A percentile compares a stretch with the other conserved stretches of the same genome.
Conservation (phyloP, 2,888 invertebrate genomes). For the Phymatocera aterrima region DNA sequence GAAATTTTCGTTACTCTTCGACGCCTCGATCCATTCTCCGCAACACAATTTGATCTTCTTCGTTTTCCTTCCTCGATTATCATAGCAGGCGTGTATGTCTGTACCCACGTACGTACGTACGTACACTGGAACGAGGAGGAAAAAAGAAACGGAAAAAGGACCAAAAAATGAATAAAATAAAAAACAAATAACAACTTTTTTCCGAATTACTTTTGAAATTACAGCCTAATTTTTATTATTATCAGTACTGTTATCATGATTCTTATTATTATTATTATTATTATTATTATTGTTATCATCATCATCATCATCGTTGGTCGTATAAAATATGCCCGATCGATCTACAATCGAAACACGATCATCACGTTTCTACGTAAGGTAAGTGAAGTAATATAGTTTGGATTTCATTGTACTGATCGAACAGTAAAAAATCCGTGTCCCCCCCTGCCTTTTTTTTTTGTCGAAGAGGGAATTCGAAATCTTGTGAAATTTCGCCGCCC, state of each 20-base stretch:
- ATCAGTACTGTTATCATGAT: neutral
- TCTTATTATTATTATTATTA: neutral
- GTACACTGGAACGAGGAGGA: too few species aligned
- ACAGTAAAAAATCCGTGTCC: too few species aligned
- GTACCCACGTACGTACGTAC: neutral
- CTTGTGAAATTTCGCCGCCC: too few species aligned
- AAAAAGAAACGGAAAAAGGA: neutral
- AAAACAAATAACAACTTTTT: too few species aligned
- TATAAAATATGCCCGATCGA: constrained; percentile 29
- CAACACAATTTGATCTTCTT: too few species aligned
- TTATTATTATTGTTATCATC: neutral
- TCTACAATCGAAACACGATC: constrained; percentile 23
- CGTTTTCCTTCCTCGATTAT: too few species aligned
- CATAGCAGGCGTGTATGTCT: too few species aligned
- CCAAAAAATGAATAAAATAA: neutral
- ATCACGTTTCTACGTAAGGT: too few species aligned
- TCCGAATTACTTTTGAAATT: neutral
- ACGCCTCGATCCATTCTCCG: too few species aligned
- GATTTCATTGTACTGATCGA: neutral
- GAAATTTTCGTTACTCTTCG: too few species aligned
- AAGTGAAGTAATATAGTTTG: constrained; percentile 18
- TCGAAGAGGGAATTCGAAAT: too few species aligned
- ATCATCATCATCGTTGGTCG: neutral
- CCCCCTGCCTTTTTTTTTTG: too few species aligned
- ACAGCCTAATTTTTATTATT: neutral